phyloP scores from a whole-genome alignment of 2,797 vertebrate genomes.

The Hemitrygon akajei region DNA sequence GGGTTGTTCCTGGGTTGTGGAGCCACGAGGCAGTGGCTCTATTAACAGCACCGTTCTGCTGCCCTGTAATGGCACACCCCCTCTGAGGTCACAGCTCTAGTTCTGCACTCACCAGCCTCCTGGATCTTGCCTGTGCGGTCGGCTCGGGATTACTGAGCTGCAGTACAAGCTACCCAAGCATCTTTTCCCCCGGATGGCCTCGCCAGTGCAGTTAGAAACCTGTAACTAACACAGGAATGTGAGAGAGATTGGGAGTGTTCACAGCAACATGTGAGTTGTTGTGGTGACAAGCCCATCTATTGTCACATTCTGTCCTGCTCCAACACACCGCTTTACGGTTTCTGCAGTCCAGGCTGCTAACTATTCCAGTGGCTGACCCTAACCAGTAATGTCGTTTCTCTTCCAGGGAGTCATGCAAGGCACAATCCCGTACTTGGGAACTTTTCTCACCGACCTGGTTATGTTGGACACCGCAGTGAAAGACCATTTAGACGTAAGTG shows the following conservation, averaged over 20 bases:
- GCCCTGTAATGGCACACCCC: too few species aligned
- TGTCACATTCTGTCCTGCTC: not conserved
- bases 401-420: conserved; percentile 87
- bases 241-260: not conserved
- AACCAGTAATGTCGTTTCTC: not conserved
- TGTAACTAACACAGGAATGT: not conserved
- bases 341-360: not conserved
- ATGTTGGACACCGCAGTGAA: conserved; percentile 98
- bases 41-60: too few species aligned
- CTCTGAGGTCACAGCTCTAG: too few species aligned
- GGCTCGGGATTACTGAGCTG: too few species aligned
- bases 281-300: not conserved
- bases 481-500: conserved; percentile 81
- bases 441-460: conserved; percentile 90
- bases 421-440: conserved; percentile 89
- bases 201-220: not conserved
- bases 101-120: too few species aligned
- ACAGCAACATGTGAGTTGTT: not conserved
- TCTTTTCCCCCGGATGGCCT: too few species aligned
- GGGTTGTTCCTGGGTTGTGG: too few species aligned
- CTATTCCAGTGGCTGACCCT: too few species aligned
- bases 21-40: too few species aligned
- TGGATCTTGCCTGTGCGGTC: too few species aligned
- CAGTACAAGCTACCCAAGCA: too few species aligned
- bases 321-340: too few species aligned